phyloP scores from a whole-genome alignment of 2,888 invertebrate genomes.

The Boloria euphrosyne region DNA sequence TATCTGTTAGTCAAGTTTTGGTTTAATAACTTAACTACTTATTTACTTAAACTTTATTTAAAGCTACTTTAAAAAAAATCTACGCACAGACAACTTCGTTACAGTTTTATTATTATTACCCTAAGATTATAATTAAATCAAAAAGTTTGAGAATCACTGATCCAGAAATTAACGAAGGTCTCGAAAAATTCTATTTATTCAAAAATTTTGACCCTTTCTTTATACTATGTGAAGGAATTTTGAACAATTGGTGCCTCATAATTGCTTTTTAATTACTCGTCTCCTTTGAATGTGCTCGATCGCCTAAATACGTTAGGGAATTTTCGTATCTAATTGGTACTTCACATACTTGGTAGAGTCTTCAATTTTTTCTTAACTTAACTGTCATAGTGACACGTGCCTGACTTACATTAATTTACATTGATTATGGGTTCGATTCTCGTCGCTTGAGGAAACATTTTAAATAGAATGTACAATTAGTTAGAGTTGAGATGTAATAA shows the following conservation, averaged over 20 bases:
- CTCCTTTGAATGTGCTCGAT: background rate
- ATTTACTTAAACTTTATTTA: too few relatives aligned
- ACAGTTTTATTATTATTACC: background rate
- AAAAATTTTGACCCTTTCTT: slow-evolving; percentile 24
- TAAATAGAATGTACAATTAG: background rate
- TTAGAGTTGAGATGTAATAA: too few relatives aligned
- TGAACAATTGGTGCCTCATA: slow-evolving; percentile 29
- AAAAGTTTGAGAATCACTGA: slow-evolving; percentile 32
- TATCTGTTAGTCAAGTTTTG: too few relatives aligned
- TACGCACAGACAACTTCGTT: too few relatives aligned
- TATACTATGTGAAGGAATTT: slow-evolving; percentile 28
- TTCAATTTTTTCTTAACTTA: too few relatives aligned
- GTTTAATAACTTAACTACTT: too few relatives aligned
- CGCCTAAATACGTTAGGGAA: slow-evolving; percentile 5
- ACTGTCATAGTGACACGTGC: background rate
- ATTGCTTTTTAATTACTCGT: slow-evolving; percentile 35
- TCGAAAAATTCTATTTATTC: slow-evolving; percentile 39
- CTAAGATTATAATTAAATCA: background rate
- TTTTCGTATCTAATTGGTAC: slow-evolving; percentile 9
- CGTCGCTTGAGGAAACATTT: background rate
- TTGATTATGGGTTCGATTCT: background rate
- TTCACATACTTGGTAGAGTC: background rate
- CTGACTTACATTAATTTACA: too few relatives aligned
- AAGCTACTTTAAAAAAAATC: too few relatives aligned
- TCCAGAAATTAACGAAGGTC: slow-evolving; percentile 29